Base-by-base conservation (phyloP, 2,888 invertebrate genomes). In the Cremastinae sp. region DNA sequence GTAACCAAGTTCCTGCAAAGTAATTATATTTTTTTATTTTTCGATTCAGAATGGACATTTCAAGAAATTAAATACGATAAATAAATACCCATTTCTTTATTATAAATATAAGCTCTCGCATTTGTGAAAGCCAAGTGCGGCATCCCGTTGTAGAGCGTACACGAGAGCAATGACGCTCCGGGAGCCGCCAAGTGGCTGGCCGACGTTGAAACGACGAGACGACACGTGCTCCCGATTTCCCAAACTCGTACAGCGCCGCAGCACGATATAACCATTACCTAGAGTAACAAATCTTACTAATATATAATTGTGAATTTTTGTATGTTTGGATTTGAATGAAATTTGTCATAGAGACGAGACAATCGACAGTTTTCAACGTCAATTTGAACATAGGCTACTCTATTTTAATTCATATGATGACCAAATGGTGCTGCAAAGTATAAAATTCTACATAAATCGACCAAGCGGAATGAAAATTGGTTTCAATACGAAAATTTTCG, bases 41-140 rank as follows among this genome's bases (percentile, higher is more conserved):
- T 7, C 5, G 14, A 12, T 4, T 12, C n/a, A 5, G 5, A 41
- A 41, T 9, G n/a, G 10, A 9, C 10, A 41, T 0, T 12, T 34
- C 20, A 41, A 1, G 20, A 34, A 20, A 58, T 18, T 10, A 64
- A 9, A 2, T 5, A 41, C 7, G 4, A 0, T 1, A 14, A 4
- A 18, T 3, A 90, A 90, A 92, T 90, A 94, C 97, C 96, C 84
- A 98, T 91, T 84, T 95, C 94, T 80, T 93, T 91, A 81, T 95
- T 94, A 88, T 95, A 98, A 72, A 96, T 94, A 86, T 95, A 98
- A 1, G 96, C 95, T 87, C 95, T 94, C 20, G 96, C 96, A 86
- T 95, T 96, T 36, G 94, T 95, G 38, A 98, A 92, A n/a, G 95
- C 93, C 79, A 98, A 92, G 86, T 97, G 92, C 0, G 97, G 97